These are phyloP conservation scores for Drosophila mercatorum DNA, from an alignment of 2,888 invertebrate genomes.

Conservation along the genomic window DNA sequence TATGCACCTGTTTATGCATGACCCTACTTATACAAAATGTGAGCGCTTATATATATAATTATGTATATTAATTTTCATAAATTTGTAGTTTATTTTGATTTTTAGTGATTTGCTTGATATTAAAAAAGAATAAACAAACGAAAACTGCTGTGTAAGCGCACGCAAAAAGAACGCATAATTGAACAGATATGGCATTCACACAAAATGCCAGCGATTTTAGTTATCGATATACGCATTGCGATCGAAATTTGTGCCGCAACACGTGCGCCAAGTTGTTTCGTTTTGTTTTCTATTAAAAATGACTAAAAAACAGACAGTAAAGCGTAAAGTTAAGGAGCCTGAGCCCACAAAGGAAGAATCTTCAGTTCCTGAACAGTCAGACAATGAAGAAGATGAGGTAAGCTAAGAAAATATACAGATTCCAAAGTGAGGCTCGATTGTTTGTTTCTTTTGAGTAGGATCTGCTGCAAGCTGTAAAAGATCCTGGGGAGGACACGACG, in stretches of 20 bases:
- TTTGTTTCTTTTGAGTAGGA: slow-evolving; percentile 62
- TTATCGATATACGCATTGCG: slow-evolving; percentile 28
- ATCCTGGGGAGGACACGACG: slow-evolving; percentile 85
- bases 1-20: background rate
- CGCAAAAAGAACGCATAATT: slow-evolving; percentile 10
- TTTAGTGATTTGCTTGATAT: background rate
- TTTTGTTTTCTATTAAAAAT: slow-evolving; percentile 68
- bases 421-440: slow-evolving; percentile 4
- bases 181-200: slow-evolving; percentile 24
- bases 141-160: background rate
- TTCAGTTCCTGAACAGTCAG: slow-evolving; percentile 48
- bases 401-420: slow-evolving; percentile 1
- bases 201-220: slow-evolving; percentile 9
- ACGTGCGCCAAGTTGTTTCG: slow-evolving; percentile 65
- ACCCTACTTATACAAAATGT: background rate
- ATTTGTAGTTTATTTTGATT: background rate
- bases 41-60: background rate
- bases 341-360: slow-evolving; percentile 45
- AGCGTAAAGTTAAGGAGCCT: slow-evolving; percentile 63
- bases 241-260: slow-evolving; percentile 61
- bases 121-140: no score
- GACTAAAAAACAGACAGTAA: slow-evolving; percentile 59
- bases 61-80: background rate
- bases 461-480: slow-evolving; percentile 77
- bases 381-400: slow-evolving; percentile 67